Evolutionary conservation across 2,113 vertebrate species (phyloP).

Genomic region (Lucifuga dentata): DNA sequence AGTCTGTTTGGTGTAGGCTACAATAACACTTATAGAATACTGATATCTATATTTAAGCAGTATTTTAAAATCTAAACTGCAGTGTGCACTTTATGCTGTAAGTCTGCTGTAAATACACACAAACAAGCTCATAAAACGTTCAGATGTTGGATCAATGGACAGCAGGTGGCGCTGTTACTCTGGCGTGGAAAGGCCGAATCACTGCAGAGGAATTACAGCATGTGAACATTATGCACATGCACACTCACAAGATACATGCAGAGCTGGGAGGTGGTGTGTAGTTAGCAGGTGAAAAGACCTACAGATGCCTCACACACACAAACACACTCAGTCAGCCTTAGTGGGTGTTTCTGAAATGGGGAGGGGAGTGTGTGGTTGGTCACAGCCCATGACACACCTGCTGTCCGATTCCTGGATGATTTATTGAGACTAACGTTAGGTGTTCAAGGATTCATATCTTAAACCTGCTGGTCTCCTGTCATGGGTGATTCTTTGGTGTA

Average conservation of each 20-base stretch:
- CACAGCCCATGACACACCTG: constrained; percentile 11
- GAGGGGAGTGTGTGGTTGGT: constrained; percentile 15
- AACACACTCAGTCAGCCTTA: constrained; percentile 39
- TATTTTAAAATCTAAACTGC: constrained; percentile 23
- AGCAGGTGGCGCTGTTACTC: constrained; percentile 72
- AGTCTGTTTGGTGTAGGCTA: constrained; percentile 22
- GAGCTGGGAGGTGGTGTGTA: constrained; percentile 17
- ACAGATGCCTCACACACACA: constrained; percentile 41
- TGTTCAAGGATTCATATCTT: constrained; percentile 21
- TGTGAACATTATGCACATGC: constrained; percentile 25
- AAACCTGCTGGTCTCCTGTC: constrained; percentile 39
- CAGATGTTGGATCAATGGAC: constrained; percentile 34
- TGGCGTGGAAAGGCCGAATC: constrained; percentile 15
- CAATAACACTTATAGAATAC: not conserved
- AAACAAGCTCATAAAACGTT: constrained; percentile 15
- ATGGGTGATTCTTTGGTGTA: constrained; percentile 48
- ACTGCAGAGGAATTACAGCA: constrained; percentile 53
- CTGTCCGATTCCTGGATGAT: constrained; percentile 47
- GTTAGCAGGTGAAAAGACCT: constrained; percentile 37
- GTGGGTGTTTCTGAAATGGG: constrained; percentile 12
- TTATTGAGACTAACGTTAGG: constrained; percentile 11
- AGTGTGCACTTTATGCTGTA: not conserved
- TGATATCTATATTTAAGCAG: constrained; percentile 12
- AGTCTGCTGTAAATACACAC: constrained; percentile 4
- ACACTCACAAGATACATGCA: constrained; percentile 29